Base-by-base conservation (phyloP, 2,113 vertebrate genomes). In the Petrocephalus microphthalmus region DNA sequence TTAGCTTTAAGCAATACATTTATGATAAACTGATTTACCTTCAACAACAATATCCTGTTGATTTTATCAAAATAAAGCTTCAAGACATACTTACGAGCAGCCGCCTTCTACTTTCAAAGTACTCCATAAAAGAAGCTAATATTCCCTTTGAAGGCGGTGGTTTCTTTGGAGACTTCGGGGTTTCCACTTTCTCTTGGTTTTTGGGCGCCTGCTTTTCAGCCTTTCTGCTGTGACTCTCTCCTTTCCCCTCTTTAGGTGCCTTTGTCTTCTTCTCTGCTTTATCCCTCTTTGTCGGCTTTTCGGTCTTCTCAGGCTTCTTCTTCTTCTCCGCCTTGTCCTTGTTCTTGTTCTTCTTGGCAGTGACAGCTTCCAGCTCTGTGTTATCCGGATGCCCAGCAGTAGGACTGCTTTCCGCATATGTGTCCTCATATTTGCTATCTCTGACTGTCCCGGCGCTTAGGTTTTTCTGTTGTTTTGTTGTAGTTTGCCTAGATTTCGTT, bases 61-160 rank as follows among this genome's bases (percentile, higher is more conserved):
- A 78, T 13, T 19, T 15, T 42, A 42, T 42, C 33, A 78, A 78
- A 47, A 7, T 83, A 49, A 4, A 2, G 22, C 22, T 47, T 49
- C 13, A 45, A 33, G 57, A 25, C 5, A 85, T 92, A 97, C 97
- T 96, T 94, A 98, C 97, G 19, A 98, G 92, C 4, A 98, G 94
- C 5, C 97, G 93, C 84, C 97, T 93, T 92, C 95, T 96, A 91
- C 95, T 96, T 93, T 97, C 96, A 90, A 97, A 97, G 87, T 96
- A 95, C n/a, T 94, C 94, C 90, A 97, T 91, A 74, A 98, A 95
- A 20, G 94, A 92, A 0, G 92, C 89, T 87, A 95, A 92, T 0
- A 92, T 91, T 90, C 93, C 95, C 89, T 89, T 94, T 52, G 94
- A 91, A 1, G 92, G 13, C 29, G 91, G 91, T 45, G 89, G 90